phyloP scores from a whole-genome alignment of 2,113 vertebrate species.

The Cygnus atratus region DNA sequence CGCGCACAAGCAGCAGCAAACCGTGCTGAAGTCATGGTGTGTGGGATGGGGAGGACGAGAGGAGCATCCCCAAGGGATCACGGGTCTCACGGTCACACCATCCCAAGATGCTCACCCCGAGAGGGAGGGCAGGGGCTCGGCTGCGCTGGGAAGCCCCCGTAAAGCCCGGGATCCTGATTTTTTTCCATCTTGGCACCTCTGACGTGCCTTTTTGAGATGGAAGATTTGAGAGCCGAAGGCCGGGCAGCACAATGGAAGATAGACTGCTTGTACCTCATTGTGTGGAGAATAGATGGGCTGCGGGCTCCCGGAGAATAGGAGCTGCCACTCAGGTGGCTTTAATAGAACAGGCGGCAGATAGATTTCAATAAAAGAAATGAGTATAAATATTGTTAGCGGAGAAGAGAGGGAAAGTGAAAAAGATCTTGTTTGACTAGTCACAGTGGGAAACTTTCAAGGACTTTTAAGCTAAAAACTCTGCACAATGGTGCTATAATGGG shows the following conservation, averaged over 20 bases:
- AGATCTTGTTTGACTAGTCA: conserved; percentile 64
- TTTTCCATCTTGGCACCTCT: neutral
- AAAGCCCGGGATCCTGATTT: neutral
- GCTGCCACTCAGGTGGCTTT: conserved; percentile 75
- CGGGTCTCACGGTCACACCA: neutral
- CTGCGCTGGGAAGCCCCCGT: accelerated
- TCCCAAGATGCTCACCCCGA: accelerated
- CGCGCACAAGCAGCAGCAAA: neutral
- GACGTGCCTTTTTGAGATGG: conserved; percentile 32
- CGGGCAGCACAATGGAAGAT: conserved; percentile 37
- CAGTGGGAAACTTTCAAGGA: conserved; percentile 69
- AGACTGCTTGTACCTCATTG: conserved; percentile 62
- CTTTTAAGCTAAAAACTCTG: conserved; percentile 46
- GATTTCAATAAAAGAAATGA: conserved; percentile 79
- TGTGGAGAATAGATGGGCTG: conserved; percentile 83
- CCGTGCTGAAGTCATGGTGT: accelerated
- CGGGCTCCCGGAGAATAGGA: conserved; percentile 76
- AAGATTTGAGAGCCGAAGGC: conserved; percentile 54
- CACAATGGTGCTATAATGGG: conserved; percentile 24
- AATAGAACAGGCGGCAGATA: conserved; percentile 71
- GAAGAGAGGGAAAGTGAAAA: conserved; percentile 66
- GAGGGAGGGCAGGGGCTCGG: neutral
- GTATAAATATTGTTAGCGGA: conserved; percentile 80
- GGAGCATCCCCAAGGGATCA: neutral
- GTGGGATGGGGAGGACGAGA: neutral